Base-by-base conservation (phyloP, 2,113 vertebrate species). In the Paracanthobrama guichenoti region DNA sequence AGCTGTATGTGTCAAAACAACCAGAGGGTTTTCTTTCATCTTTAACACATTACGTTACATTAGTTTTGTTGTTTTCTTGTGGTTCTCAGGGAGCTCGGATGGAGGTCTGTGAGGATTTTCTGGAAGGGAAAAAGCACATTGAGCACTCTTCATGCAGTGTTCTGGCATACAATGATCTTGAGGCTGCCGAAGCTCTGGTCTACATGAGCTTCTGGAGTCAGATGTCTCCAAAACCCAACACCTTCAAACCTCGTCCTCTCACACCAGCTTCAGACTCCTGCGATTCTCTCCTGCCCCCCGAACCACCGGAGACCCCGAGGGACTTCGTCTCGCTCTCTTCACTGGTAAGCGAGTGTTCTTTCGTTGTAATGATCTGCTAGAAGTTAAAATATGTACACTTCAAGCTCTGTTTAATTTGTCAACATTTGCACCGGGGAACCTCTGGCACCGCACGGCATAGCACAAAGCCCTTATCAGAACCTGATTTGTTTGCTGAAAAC, bases 161-260 rank as follows among this genome's bases (percentile, higher is more conserved):
- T 77, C 88, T 97, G 91, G 97, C 98, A 90, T 97, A 97, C 92
- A 97, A 96, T 0, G 98, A 98, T 90, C 95, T 99, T 1, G 98
- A 99, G 89, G 98, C 98, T 0, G 97, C 97, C 0, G 97, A 99
- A 87, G 96, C 96, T 0, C 94, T 99, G 85, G 96, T 99, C 87
- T 99, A 96, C 78, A 99, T 99, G 98, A 98, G 98, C 86, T 96
- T 97, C 16, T 98, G 97, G 97, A 96, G 96, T 76, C 97, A 96
- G 88, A 93, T 95, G 69, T 90, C 93, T 0, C 95, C 92, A 90
- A 95, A 93, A 87, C 88, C 84, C 0, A 91, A 48, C 71, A 69
- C 91, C 77, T 94, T 92, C 90, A 94, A 94, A 86, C 86, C 96
- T 85, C 93, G 98, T 78, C 97, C 97, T 14, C 95, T 99, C 81